Percentiles rank a stretch among this genome's conserved stretches.
These are phyloP conservation scores for Hypomecis punctinalis DNA, from an alignment of 2,888 invertebrate species.

Conservation along the genomic window DNA sequence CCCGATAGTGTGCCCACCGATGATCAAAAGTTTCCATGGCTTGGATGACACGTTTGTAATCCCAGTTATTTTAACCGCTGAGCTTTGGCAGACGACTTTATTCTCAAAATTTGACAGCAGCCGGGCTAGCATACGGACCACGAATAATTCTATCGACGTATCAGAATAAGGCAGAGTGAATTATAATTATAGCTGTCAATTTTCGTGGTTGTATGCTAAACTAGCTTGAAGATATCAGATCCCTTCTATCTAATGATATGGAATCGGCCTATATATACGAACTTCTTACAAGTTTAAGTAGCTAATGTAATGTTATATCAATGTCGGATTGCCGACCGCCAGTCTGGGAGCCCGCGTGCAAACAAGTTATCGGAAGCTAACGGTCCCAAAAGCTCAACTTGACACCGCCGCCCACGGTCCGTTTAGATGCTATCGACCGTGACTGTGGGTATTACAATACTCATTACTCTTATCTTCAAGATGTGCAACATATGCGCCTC, in stretches of 20 bases:
- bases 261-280: too few species aligned
- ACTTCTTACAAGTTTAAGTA: background rate
- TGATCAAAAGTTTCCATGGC: background rate
- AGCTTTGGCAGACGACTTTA: too few species aligned
- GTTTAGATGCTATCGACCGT: conserved; percentile 31
- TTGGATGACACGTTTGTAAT: too few species aligned
- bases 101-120: too few species aligned
- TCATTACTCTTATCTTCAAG: conserved; percentile 6
- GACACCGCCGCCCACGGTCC: conserved; percentile 26
- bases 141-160: too few species aligned
- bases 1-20: background rate
- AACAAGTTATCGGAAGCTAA: conserved; percentile 24
- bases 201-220: too few species aligned
- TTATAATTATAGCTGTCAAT: too few species aligned
- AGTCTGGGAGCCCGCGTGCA: conserved; percentile 23
- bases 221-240: too few species aligned
- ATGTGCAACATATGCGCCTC: background rate
- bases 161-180: too few species aligned
- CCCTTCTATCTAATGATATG: too few species aligned
- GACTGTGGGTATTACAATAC: conserved; percentile 8
- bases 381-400: conserved; percentile 32
- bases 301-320: conserved; percentile 4
- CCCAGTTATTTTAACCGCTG: too few species aligned
- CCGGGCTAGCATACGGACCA: too few species aligned
- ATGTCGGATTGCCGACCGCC: conserved; percentile 8